Evolutionary conservation across 2,888 invertebrate genomes (phyloP).

Genomic region (Aleiodes testaceus): DNA sequence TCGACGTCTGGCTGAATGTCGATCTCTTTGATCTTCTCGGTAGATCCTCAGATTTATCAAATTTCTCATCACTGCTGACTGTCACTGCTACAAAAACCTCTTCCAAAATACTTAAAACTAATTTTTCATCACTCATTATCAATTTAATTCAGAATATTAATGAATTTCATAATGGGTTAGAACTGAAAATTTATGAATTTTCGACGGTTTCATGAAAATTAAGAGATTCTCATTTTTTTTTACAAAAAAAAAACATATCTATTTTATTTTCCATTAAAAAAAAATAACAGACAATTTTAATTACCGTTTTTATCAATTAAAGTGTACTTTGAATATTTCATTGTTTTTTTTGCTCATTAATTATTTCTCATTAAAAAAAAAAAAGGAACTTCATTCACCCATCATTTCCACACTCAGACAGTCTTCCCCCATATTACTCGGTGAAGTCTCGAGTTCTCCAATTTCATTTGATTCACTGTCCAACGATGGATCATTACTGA

Average conservation of each 20-base stretch:
- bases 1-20: constrained; percentile 29
- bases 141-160: not conserved
- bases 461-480: constrained; percentile 92
- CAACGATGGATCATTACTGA: constrained; percentile 92
- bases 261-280: constrained; percentile 51
- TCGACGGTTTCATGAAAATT: constrained; percentile 41
- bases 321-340: too few species aligned
- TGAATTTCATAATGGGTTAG: not conserved
- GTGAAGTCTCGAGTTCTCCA: constrained; percentile 84
- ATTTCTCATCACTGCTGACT: constrained; percentile 44
- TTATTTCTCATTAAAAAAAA: too few species aligned
- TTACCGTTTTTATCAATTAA: too few species aligned
- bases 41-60: constrained; percentile 20
- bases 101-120: constrained; percentile 54
- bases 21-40: constrained; percentile 14
- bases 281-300: constrained; percentile 14
- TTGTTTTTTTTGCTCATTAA: too few species aligned
- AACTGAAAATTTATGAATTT: constrained; percentile 30
- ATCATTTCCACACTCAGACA: constrained; percentile 82
- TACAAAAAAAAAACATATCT: constrained; percentile 56
- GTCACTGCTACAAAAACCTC: constrained; percentile 55
- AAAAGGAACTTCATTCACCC: constrained; percentile 68
- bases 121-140: constrained; percentile 54
- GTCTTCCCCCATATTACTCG: constrained; percentile 87
- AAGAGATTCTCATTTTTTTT: constrained; percentile 49